Percentiles rank a stretch among this genome's conserved stretches.
Conservation (phyloP, 1,140 invertebrate genomes). For the Centruroides sculpturatus region DNA sequence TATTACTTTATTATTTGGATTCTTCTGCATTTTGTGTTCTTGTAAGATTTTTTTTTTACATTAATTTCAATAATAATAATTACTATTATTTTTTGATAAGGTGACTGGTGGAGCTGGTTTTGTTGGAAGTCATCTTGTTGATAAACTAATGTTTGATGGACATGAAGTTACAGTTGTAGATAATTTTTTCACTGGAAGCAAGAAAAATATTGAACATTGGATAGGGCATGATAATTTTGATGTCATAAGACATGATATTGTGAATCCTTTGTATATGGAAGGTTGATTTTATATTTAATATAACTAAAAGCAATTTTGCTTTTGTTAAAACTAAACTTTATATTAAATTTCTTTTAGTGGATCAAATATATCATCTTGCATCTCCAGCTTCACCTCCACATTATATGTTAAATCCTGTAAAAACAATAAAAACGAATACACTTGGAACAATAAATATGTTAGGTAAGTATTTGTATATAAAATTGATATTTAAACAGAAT, state of each 20-base stretch:
- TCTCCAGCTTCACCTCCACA: constrained; percentile 97
- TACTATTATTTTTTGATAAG: constrained; percentile 16
- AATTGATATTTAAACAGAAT: too few species aligned
- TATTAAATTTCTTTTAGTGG: constrained; percentile 43
- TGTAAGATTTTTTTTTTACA: neutral
- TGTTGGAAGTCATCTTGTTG: constrained; percentile 95
- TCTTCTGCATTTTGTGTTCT: neutral
- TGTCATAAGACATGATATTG: constrained; percentile 96
- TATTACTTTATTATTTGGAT: neutral
- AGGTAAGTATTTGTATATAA: constrained; percentile 40
- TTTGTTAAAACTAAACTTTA: neutral
- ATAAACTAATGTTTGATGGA: constrained; percentile 84
- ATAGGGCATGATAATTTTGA: constrained; percentile 98
- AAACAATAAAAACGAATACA: constrained; percentile 99
- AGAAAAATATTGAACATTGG: constrained; percentile 97
- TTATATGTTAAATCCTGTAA: constrained; percentile 99
- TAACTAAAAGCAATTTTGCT: too few species aligned
- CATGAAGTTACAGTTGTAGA: constrained; percentile 97
- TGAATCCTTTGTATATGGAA: constrained; percentile 94
- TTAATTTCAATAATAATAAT: constrained; percentile 2
- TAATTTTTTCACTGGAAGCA: constrained; percentile 96
- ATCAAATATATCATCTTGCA: constrained; percentile 98
- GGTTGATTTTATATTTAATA: neutral
- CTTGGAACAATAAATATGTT: constrained; percentile 99
- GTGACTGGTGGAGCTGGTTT: constrained; percentile 97